These are phyloP conservation scores for Spheniscus humboldti DNA, from an alignment of 2,797 vertebrate species.

Conservation along the genomic window DNA sequence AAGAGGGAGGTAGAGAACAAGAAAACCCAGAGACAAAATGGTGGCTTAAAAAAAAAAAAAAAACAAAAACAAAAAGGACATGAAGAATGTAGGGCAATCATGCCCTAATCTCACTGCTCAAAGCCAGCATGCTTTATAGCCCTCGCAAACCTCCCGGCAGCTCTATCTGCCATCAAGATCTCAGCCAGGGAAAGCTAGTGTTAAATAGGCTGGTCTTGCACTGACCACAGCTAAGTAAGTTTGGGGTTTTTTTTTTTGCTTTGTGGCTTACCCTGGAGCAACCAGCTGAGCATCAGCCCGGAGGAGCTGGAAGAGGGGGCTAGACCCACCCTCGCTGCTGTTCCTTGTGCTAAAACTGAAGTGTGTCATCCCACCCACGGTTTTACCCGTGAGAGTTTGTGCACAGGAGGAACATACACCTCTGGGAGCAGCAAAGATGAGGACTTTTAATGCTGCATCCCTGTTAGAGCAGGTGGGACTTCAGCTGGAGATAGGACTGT, in stretches of 20 bases:
- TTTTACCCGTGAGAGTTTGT: accelerated
- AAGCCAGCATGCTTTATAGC: not conserved
- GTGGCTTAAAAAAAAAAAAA: not conserved
- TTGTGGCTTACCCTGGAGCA: not conserved
- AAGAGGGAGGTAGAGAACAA: not conserved
- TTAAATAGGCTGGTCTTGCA: not conserved
- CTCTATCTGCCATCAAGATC: not conserved
- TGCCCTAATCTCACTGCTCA: accelerated
- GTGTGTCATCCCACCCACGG: accelerated
- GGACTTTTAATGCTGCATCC: not conserved
- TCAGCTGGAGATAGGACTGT: not conserved
- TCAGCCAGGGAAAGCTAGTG: not conserved
- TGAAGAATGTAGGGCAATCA: not conserved
- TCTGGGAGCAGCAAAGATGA: not conserved
- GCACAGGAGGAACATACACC: accelerated
- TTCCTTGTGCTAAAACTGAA: accelerated
- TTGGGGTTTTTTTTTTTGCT: not conserved
- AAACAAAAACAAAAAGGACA: too few relatives aligned
- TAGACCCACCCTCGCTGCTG: accelerated
- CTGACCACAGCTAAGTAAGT: not conserved
- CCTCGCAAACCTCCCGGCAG: not conserved
- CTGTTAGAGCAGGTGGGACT: not conserved
- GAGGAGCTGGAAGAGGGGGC: not conserved
- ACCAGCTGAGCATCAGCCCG: not conserved
- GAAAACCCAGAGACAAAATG: not conserved